These are phyloP conservation scores for Rutpela maculata DNA, from an alignment of 2,888 invertebrate species.

Conservation along the genomic window DNA sequence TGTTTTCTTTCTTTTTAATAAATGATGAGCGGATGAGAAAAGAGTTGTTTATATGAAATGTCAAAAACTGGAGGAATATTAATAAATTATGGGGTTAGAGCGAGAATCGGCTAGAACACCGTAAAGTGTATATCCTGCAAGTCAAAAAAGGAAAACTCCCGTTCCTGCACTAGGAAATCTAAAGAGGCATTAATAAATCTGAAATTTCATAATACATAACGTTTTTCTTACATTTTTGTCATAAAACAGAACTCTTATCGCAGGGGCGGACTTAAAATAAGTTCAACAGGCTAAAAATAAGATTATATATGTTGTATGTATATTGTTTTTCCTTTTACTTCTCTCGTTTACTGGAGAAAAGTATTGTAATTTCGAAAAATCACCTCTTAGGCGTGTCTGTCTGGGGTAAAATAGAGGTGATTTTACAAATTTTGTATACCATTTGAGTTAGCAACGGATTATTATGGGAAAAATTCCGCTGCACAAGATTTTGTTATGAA, in stretches of 20 bases:
- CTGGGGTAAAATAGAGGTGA: no score
- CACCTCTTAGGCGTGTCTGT: no score
- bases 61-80: constrained; percentile 15
- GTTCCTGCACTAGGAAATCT: constrained; percentile 34
- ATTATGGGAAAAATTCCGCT: no score
- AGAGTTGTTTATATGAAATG: constrained; percentile 26
- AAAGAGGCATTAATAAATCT: constrained; percentile 63
- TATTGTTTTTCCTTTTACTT: no score
- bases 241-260: neutral
- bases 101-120: constrained; percentile 3
- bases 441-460: no score
- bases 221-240: constrained; percentile 3
- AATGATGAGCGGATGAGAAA: constrained; percentile 23
- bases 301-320: no score
- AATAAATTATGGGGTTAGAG: constrained; percentile 25
- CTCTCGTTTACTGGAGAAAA: no score
- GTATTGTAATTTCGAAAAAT: no score
- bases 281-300: constrained; percentile 11
- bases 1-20: constrained; percentile 17
- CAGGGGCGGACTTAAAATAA: neutral
- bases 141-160: constrained; percentile 12
- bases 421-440: no score
- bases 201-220: constrained; percentile 64
- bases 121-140: constrained; percentile 23
- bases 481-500: no score